Evolutionary conservation across 2,797 vertebrate species (phyloP).

Genomic region (Coranthus polyacanthus): DNA sequence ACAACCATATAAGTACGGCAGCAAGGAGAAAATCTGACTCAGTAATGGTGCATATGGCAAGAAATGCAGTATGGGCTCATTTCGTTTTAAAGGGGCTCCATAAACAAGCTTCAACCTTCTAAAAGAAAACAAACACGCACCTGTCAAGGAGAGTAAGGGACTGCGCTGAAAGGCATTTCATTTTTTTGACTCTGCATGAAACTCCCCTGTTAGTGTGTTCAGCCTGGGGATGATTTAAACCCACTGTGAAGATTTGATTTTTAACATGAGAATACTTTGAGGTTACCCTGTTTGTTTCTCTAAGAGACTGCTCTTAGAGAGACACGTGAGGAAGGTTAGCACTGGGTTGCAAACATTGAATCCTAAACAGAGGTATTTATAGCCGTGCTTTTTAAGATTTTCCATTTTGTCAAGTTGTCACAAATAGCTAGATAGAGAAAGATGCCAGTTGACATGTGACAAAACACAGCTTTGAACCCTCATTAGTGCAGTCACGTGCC

Average conservation of each 20-base stretch:
- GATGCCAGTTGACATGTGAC: conserved; percentile 11
- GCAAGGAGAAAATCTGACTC: conserved; percentile 21
- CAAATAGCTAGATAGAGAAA: conserved; percentile 8
- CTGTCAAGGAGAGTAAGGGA: conserved; percentile 59
- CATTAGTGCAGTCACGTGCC: conserved; percentile 10
- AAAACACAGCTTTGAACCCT: conserved; percentile 12
- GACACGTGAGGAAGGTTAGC: conserved; percentile 9
- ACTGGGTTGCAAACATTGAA: conserved; percentile 15
- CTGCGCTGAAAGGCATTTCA: conserved; percentile 51
- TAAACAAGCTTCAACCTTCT: conserved; percentile 35
- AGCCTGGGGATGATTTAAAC: conserved; percentile 67
- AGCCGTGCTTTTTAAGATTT: conserved; percentile 10
- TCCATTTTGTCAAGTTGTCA: conserved; percentile 11
- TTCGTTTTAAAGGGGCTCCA: conserved; percentile 39
- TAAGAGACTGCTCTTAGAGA: no score
- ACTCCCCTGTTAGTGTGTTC: conserved; percentile 60
- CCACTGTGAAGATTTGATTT: conserved; percentile 50
- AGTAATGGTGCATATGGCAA: conserved; percentile 19
- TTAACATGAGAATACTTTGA: conserved; percentile 46
- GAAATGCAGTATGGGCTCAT: conserved; percentile 17
- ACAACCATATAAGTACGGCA: conserved; percentile 10
- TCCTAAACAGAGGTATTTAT: conserved; percentile 5
- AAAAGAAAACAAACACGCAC: conserved; percentile 62
- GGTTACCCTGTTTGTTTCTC: conserved; percentile 31
- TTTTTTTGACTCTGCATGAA: conserved; percentile 55